Evolutionary conservation across 2,888 invertebrate genomes (phyloP), one percentile per base, ranked within the genome.

Genomic region (Romanomermis culicivorax): DNA sequence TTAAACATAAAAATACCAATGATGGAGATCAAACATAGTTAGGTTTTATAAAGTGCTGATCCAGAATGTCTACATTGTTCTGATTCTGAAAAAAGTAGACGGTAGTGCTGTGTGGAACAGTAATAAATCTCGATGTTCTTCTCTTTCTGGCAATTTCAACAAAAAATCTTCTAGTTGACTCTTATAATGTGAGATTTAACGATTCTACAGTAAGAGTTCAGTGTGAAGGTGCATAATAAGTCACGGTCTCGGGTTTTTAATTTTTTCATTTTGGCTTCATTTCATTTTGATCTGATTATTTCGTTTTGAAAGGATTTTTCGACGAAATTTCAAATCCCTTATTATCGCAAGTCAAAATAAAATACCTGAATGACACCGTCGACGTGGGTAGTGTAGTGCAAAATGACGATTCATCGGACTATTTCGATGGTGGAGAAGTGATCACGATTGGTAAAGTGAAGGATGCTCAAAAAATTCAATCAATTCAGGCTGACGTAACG

Each of bases 311-410:
- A 57, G 54, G 56, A 17, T 58, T 56, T 45, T 58, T 56, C 47
- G 53, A 14, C 2, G 54, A 56, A 30, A 56, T 58, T n/a, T 59
- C 56, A 2, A 45, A 24, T 25, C 53, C 49, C 14, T 36, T 55
- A 17, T 43, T 58, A 1, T 42, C 53, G 7, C 24, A 52, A 2
- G 42, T 54, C 2, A 4, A 43, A 17, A 43, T 59, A 27, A 24
- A 49, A 55, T 58, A 59, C 27, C 45, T 53, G 20, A 53, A 57
- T 36, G 53, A 52, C n/a, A 51, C 55, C 11, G 55, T 53, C 4
- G 45, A 49, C n/a, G 36, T 52, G 4, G 50, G 51, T 29, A 43
- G 14, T 17, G 11, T 56, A 2, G 53, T 56, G 2, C 50, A 36
- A 2, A n/a, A n/a, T n/a, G 51, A 50, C 50, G 3, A n/a, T 17